phyloP scores from a whole-genome alignment of 2,888 invertebrate genomes.

The Hetaerina titia region DNA sequence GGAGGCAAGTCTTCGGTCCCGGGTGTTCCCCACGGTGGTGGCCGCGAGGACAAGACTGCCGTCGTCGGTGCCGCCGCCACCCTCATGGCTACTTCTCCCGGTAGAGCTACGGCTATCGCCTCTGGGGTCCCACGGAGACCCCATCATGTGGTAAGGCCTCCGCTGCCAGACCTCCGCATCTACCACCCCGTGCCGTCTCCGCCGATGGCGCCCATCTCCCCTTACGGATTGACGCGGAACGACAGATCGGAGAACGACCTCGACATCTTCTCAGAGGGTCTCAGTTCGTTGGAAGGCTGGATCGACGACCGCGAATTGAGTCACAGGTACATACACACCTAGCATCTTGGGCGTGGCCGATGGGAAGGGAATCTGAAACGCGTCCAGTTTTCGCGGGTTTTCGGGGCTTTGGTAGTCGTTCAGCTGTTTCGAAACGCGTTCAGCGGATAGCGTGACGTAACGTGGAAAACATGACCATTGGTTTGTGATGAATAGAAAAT shows the following conservation, averaged over 20 bases:
- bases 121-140: conserved; percentile 71
- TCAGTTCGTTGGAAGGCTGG: conserved; percentile 77
- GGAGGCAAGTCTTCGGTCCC: conserved; percentile 11
- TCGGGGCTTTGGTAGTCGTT: background rate
- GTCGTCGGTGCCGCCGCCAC: conserved; percentile 63
- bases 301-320: conserved; percentile 80
- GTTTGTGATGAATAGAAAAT: background rate
- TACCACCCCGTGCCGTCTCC: conserved; percentile 70
- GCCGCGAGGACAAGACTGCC: conserved; percentile 29
- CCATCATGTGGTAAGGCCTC: conserved; percentile 71
- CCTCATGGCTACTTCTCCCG: conserved; percentile 59
- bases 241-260: conserved; percentile 79
- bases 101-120: background rate
- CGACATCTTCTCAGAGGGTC: conserved; percentile 80
- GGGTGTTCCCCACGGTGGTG: background rate
- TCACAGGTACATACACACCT: conserved; percentile 79
- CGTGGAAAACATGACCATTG: background rate
- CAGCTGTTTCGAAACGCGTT: background rate
- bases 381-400: background rate
- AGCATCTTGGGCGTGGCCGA: background rate
- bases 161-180: conserved; percentile 71
- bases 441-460: background rate
- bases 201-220: conserved; percentile 70
- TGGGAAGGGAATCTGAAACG: background rate
- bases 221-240: conserved; percentile 73